Evolutionary conservation across 2,797 vertebrate genomes (phyloP).

Genomic region (Crax fasciolata): DNA sequence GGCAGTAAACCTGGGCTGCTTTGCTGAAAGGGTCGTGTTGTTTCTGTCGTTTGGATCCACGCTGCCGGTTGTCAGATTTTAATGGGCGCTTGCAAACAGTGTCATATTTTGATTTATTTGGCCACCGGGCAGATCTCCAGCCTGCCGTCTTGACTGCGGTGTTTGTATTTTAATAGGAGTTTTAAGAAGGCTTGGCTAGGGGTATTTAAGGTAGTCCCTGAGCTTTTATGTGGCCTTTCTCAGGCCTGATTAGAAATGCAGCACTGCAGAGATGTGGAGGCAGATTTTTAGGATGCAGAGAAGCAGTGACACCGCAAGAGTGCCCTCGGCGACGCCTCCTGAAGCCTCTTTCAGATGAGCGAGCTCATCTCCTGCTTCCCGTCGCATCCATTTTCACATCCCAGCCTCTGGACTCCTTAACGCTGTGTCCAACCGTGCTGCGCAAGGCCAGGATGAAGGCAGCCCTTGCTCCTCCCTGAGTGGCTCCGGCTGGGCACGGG

Average conservation of each 20-base stretch:
- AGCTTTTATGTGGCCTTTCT: background rate
- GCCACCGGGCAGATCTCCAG: constrained; percentile 70
- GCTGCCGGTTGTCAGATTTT: constrained; percentile 72
- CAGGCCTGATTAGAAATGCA: background rate
- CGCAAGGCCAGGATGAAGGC: background rate
- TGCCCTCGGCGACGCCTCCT: background rate
- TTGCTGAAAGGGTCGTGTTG: constrained; percentile 47
- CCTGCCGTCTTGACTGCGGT: constrained; percentile 28
- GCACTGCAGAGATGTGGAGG: fast-evolving
- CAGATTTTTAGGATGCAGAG: background rate
- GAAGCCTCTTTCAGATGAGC: background rate
- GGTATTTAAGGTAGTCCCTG: constrained; percentile 62
- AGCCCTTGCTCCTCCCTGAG: constrained; percentile 3
- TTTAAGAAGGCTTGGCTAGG: constrained; percentile 44
- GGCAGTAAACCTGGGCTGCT: constrained; percentile 58
- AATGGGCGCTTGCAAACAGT: constrained; percentile 76
- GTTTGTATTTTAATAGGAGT: constrained; percentile 70
- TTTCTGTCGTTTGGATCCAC: background rate
- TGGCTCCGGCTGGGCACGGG: background rate
- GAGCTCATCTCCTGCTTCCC: background rate
- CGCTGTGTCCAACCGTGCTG: background rate
- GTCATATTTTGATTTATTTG: constrained; percentile 78
- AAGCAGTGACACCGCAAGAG: background rate
- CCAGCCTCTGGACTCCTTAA: constrained; percentile 8
- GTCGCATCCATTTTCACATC: background rate